Evolutionary conservation across 2,888 invertebrate genomes (phyloP).

Genomic region (Drosophila putrida): DNA sequence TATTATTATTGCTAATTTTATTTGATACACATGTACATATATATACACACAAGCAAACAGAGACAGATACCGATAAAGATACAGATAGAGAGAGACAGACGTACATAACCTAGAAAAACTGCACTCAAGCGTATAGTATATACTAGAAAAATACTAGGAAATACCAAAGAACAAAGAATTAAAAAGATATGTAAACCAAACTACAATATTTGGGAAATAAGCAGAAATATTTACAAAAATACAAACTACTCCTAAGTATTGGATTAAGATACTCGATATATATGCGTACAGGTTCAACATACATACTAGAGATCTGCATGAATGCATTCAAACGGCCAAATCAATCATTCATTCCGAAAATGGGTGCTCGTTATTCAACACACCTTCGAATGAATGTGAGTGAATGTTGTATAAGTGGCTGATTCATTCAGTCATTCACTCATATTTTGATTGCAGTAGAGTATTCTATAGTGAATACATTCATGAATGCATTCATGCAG

Average conservation of each 20-base stretch:
- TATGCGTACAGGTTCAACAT: neutral
- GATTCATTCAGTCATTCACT: too few species aligned
- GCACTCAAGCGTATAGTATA: neutral
- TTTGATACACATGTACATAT: constrained; percentile 37
- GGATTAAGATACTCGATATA: neutral
- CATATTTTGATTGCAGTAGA: too few species aligned
- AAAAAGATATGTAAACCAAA: constrained; percentile 2
- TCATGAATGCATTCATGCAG: too few species aligned
- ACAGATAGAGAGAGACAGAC: constrained; percentile 12
- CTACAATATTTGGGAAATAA: constrained; percentile 1
- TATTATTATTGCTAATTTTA: neutral
- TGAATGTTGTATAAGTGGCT: too few species aligned
- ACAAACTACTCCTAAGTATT: constrained; percentile 8
- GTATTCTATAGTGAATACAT: too few species aligned
- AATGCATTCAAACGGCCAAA: too few species aligned
- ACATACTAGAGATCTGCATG: too few species aligned
- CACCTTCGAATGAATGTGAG: too few species aligned
- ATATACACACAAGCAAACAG: constrained; percentile 29
- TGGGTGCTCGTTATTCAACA: too few species aligned
- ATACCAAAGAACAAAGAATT: constrained; percentile 35
- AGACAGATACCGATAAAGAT: constrained; percentile 22
- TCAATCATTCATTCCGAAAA: too few species aligned
- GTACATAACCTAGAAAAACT: constrained; percentile 24
- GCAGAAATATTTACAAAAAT: constrained; percentile 3
- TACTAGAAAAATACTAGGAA: constrained; percentile 6